Percentiles rank a stretch among this genome's conserved stretches.
Evolutionary conservation across 1,140 invertebrate species (phyloP).

Genomic region (Drosophila truncata): DNA sequence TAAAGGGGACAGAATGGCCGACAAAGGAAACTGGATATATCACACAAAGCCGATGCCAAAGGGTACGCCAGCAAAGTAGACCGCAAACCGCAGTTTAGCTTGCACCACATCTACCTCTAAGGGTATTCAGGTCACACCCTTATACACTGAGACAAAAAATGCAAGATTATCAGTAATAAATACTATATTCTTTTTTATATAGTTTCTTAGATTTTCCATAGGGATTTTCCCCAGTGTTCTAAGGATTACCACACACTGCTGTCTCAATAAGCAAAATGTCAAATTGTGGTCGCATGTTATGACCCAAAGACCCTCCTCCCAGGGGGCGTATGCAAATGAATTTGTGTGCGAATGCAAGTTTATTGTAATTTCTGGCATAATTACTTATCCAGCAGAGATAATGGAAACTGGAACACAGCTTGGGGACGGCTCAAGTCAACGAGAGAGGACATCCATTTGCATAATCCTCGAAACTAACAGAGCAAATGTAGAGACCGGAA

Average conservation of each 20-base stretch:
- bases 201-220: too few species aligned
- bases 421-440: conserved; percentile 28
- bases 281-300: conserved; percentile 51
- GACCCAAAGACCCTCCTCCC: conserved; percentile 20
- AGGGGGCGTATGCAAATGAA: conserved; percentile 60
- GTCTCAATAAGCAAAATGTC: conserved; percentile 47
- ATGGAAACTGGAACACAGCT: conserved; percentile 48
- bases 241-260: neutral
- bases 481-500: conserved; percentile 6
- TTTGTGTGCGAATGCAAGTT: conserved; percentile 55
- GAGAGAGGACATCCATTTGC: conserved; percentile 50
- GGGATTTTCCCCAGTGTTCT: neutral
- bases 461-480: conserved; percentile 52
- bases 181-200: neutral
- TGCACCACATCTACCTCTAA: conserved; percentile 3
- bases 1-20: conserved; percentile 1
- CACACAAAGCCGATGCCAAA: conserved; percentile 25
- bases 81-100: conserved; percentile 40
- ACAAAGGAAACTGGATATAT: conserved; percentile 8
- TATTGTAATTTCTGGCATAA: conserved; percentile 75
- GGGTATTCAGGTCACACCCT: conserved; percentile 39
- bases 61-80: too few species aligned
- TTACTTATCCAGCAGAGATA: conserved; percentile 73
- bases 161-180: neutral
- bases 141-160: neutral